Evolutionary conservation across 1,140 invertebrate genomes (phyloP), one percentile per base, ranked within the genome.

Genomic region (Orchestia grillus): DNA sequence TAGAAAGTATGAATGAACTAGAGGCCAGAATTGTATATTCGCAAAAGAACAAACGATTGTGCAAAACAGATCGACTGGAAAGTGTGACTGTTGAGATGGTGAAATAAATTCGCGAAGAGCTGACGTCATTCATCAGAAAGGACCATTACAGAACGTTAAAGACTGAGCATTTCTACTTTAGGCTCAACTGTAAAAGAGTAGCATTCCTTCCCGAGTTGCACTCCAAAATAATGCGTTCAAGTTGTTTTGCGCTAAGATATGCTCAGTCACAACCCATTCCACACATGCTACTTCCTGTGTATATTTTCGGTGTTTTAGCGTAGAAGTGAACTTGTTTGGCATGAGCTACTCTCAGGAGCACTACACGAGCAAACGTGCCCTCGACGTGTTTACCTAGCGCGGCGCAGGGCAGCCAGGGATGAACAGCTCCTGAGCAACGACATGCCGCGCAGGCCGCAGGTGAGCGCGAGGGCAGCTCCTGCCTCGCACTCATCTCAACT

Each of bases 291-390:
- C 43, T 90, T 42, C 88, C 41, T 90, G 43, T 8, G 88, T 90
- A 42, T 90, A 90, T 90, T 41, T 90, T 42, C 36, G 88, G 88
- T 42, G 88, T 90, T 44, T 42, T 41, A 90, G 43, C 4, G 88
- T 28, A 90, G 62, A 77, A 77, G 62, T 90, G 88, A 90, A 90
- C 41, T 90, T 90, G 88, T 90, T 90, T 90, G 88, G 88, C 88
- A 90, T 90, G n/a, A 90, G 41, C 36, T 44, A 43, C 43, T 90
- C 88, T 90, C 88, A 90, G n/a, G 41, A 90, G 88, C 88, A 90
- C 43, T 42, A 42, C 88, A 42, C 36, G 88, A 23, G 43, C 4
- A 42, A 41, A 90, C n/a, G 88, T 44, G 88, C 88, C 36, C 28
- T 19, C 62, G 62, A 77, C 62, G 28, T 77, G 62, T 77, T 77